phyloP scores from a whole-genome alignment of 53 echinoderm and acorn worm genomes.

The Antedon mediterranea region DNA sequence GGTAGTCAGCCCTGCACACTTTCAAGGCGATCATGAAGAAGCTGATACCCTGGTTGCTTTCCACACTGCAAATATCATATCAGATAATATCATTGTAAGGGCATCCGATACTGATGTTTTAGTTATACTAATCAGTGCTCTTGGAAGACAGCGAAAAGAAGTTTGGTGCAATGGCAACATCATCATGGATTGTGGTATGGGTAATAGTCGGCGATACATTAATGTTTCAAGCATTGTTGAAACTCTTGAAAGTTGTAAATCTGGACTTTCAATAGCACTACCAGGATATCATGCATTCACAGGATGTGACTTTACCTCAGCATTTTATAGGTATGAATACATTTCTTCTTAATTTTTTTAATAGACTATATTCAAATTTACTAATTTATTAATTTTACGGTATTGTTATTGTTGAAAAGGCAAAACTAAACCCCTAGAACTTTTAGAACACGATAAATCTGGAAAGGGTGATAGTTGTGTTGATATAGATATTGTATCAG shows the following conservation, averaged over 20 bases:
- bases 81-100: slow-evolving; percentile 7
- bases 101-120: slow-evolving; percentile 38
- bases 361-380: no score
- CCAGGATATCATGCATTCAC: slow-evolving; percentile 44
- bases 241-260: background rate
- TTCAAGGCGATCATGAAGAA: slow-evolving; percentile 48
- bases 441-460: no score
- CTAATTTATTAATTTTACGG: no score
- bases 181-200: slow-evolving; percentile 50
- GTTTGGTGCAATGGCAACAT: slow-evolving; percentile 4
- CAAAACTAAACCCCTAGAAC: no score
- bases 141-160: slow-evolving; percentile 26
- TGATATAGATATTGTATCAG: slow-evolving; percentile 23
- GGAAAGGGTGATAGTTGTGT: background rate
- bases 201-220: slow-evolving; percentile 26
- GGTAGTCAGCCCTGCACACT: slow-evolving; percentile 19
- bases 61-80: slow-evolving; percentile 15
- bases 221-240: slow-evolving; percentile 29
- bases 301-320: slow-evolving; percentile 48
- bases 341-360: no score
- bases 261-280: slow-evolving; percentile 31
- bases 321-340: no score
- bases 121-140: slow-evolving; percentile 16
- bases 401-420: no score
- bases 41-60: slow-evolving; percentile 49